These are phyloP conservation scores for Rafetus swinhoei DNA, from an alignment of 2,113 vertebrate species.

Conservation along the genomic window DNA sequence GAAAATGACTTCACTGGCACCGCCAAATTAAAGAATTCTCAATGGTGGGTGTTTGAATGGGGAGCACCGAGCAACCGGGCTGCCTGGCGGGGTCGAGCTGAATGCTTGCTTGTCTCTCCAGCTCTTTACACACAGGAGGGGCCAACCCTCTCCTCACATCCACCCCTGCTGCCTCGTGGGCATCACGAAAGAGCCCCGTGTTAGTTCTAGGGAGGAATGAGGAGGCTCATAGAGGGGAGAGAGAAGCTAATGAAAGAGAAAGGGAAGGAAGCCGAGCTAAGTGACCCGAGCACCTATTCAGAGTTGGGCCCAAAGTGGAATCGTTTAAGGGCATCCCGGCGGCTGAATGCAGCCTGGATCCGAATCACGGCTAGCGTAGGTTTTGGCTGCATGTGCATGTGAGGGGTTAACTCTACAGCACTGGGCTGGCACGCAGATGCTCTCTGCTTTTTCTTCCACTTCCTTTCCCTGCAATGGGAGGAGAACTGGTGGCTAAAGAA, in stretches of 20 bases:
- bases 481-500: too few species aligned
- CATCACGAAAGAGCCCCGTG: background rate
- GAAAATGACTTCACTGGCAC: background rate
- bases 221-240: background rate
- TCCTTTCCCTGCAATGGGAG: background rate
- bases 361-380: background rate
- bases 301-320: background rate
- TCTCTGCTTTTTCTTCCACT: background rate
- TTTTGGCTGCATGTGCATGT: too few species aligned
- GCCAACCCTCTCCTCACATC: rapidly evolving
- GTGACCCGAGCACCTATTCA: rapidly evolving
- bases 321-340: background rate
- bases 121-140: background rate
- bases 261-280: background rate
- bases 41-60: background rate
- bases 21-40: background rate
- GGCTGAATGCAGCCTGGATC: background rate
- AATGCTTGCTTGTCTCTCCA: background rate
- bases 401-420: background rate
- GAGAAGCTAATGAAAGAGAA: background rate
- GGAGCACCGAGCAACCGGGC: background rate
- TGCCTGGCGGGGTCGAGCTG: background rate
- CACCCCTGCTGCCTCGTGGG: background rate
- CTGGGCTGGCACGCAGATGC: background rate
- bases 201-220: background rate